Conservation (phyloP, 2,113 vertebrate genomes). For the Hippocampus guttulatus region DNA sequence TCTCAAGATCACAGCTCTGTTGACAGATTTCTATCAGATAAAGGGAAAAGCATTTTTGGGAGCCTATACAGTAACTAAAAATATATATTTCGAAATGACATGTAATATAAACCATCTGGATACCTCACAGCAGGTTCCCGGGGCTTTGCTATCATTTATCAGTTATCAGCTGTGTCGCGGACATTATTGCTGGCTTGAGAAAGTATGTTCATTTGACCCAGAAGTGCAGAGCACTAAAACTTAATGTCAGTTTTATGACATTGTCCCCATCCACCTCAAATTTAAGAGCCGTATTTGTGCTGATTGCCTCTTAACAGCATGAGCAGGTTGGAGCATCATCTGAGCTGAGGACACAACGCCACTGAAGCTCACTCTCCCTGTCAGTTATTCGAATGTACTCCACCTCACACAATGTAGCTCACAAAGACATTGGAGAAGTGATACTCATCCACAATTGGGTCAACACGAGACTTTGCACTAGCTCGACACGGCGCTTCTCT, state of each 20-base stretch:
- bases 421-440: slow-evolving; percentile 37
- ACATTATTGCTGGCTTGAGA: slow-evolving; percentile 50
- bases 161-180: slow-evolving; percentile 48
- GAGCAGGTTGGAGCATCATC: slow-evolving; percentile 22
- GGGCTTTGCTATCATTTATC: slow-evolving; percentile 49
- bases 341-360: not conserved
- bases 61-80: not conserved
- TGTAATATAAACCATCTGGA: not conserved
- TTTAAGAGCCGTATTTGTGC: slow-evolving; percentile 34
- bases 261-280: slow-evolving; percentile 25
- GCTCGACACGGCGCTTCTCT: slow-evolving; percentile 63
- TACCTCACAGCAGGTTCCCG: slow-evolving; percentile 14
- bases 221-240: slow-evolving; percentile 22
- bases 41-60: not conserved
- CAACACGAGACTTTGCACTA: slow-evolving; percentile 56
- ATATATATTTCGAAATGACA: not conserved
- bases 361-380: slow-evolving; percentile 15
- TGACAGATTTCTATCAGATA: not conserved
- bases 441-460: slow-evolving; percentile 11
- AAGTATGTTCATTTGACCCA: slow-evolving; percentile 27
- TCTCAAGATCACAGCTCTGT: not conserved
- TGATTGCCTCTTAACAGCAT: slow-evolving; percentile 25
- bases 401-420: slow-evolving; percentile 18
- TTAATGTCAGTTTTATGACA: slow-evolving; percentile 34
- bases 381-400: slow-evolving; percentile 49